phyloP scores from a whole-genome alignment of 2,113 vertebrate species.

The Thalassarche chlororhynchos region DNA sequence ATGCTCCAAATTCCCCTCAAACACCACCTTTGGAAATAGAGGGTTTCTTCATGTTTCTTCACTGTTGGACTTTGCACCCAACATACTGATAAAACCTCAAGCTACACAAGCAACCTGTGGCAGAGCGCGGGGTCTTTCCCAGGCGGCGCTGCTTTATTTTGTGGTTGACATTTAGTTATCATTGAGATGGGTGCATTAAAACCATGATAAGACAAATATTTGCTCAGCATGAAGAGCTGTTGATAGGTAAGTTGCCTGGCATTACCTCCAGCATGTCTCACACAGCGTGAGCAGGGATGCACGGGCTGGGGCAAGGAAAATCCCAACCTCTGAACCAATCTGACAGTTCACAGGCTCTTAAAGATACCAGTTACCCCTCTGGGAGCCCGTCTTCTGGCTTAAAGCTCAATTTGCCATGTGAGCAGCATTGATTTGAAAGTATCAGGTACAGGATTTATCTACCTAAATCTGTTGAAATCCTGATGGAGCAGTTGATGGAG shows the following conservation, averaged over 20 bases:
- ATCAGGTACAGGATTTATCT: not conserved
- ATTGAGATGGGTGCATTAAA: not conserved
- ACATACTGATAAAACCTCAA: not conserved
- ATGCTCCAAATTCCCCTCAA: not conserved
- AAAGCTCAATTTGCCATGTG: not conserved
- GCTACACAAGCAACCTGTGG: accelerated
- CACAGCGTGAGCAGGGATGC: not conserved
- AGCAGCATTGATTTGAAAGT: not conserved
- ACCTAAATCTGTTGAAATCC: not conserved
- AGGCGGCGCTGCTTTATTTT: not conserved
- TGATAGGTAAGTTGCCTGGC: not conserved
- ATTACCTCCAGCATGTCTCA: not conserved
- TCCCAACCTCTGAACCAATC: not conserved
- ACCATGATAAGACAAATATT: not conserved
- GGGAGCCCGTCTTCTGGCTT: not conserved
- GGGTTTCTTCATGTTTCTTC: not conserved
- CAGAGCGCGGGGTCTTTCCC: not conserved
- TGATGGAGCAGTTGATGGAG: not conserved
- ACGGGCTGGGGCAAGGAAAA: not conserved
- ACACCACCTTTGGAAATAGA: not conserved
- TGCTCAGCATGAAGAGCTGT: not conserved
- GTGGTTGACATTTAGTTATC: not conserved
- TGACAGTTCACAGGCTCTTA: not conserved
- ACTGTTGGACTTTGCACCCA: accelerated
- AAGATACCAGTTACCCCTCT: not conserved